Evolutionary conservation across 2,797 vertebrate species (phyloP), one percentile per base, ranked within the genome.

Genomic region (Buphagus erythrorhynchus): DNA sequence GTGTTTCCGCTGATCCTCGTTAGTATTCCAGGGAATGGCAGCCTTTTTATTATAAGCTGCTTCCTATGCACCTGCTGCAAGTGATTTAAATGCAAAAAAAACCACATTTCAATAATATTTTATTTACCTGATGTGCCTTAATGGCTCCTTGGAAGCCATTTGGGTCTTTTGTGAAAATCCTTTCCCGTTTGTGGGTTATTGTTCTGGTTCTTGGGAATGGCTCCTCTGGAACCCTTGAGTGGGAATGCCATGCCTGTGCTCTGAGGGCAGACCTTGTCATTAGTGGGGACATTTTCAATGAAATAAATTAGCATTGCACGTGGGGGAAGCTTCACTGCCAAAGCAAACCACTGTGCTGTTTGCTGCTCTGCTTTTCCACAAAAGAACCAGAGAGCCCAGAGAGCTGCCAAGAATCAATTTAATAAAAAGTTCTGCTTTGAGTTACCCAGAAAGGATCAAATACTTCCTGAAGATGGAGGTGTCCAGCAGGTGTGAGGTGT

Each of bases 21-120:
- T 92, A 80, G 77, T 61, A 88, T 75, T 81, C 93, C 63, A 38
- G 84, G 84, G 85, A 76, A 90, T 22, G 17, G 6, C 33, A 75
- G 24, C 26, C 48, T 24, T 77, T 87, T 72, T 93, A 74, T 86
- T 75, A 81, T 38, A 2, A 33, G 33, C 84, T 78, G 28, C 85
- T 95, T 96, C 86, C 94, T 24, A 2, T 57, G 86, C 88, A 83
- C 87, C 93, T 66, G 94, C 92, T 85, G 82, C 80, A 65, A 88
- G 72, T 61, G 88, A 78, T 96, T 97, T 76, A 94, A 96, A 95
- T 76, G 79, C 66, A 71, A 93, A 89, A 95, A 90, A 55, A 40
- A n/a, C n/a, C 45, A 20, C 46, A 71, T 95, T 96, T 85, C 74
- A 84, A 83, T 79, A 68, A 88, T 82, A 55, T 93, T 96, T 97